Evolutionary conservation across 2,113 vertebrate species (phyloP), one percentile per base, ranked within the genome.

Genomic region (Psilopsiagon aurifrons): DNA sequence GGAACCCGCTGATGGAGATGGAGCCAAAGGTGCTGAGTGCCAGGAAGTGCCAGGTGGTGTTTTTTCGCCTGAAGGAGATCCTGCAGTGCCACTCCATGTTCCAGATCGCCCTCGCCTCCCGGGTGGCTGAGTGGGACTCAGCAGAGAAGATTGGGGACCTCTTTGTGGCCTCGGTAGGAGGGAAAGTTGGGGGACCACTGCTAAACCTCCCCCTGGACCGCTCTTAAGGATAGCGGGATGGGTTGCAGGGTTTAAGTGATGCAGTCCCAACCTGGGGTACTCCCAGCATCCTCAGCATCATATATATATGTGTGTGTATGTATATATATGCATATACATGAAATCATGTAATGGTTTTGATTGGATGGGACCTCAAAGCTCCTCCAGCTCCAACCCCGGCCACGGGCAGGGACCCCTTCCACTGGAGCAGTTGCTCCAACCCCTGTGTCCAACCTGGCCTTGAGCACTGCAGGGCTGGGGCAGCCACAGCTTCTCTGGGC

Each of bases 61-160:
- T 99, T 78, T 98, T 98, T 94, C 97, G 98, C 3, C 97, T 99
- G 90, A 97, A 97, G 88, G 99, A 99, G 98, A 99, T 99, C 97
- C 98, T 99, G 52, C 99, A 99, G 96, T 99, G 99, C 96, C 99
- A 99, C 96, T 99, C 99, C 98, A 99, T 99, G 98, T 99, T 99
- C 97, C 99, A 99, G 97, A 99, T 99, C 3, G 99, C 99, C 4
- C 96, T 99, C 90, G 97, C 98, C 11, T 99, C 99, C 17, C 98
- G 98, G 0, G 99, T 99, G 95, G 98, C 99, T 90, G 99, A 99
- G 95, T 99, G 99, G 99, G 99, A 99, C 73, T 81, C 98, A 37
- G 97, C 97, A 0, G 99, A 99, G 98, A 99, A 98, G 91, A 99
- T 99, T 0, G 99, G 99, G 4, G 99, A 99, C 96, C 98, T 99